phyloP scores from a whole-genome alignment of 2,113 vertebrate species.

The Myrmecobius fasciatus region DNA sequence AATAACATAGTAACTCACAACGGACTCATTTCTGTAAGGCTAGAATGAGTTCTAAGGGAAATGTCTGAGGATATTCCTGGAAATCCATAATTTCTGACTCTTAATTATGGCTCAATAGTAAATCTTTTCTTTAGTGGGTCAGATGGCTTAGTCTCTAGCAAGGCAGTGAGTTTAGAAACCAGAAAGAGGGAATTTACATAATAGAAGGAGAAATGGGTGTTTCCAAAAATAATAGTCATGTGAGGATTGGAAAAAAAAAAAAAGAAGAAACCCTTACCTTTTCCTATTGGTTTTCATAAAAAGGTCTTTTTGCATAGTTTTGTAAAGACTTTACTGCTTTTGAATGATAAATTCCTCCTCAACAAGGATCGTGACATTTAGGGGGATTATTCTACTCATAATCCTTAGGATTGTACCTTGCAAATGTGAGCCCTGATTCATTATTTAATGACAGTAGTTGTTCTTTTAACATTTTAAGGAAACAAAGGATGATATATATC shows the following conservation, averaged over 20 bases:
- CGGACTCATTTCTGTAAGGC: not conserved
- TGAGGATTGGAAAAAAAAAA: not conserved
- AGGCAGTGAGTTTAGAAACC: not conserved
- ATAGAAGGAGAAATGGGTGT: not conserved
- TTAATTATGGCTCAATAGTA: not conserved
- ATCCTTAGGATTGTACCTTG: not conserved
- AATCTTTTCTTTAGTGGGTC: not conserved
- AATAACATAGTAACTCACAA: not conserved
- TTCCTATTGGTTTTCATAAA: not conserved
- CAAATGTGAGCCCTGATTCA: not conserved
- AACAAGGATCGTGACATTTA: not conserved
- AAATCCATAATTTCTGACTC: not conserved
- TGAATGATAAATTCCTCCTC: not conserved
- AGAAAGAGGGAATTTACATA: not conserved
- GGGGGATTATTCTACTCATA: not conserved
- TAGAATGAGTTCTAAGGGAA: not conserved
- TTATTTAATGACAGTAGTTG: not conserved
- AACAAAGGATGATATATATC: not conserved
- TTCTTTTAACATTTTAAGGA: not conserved
- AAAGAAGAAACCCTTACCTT: not conserved
- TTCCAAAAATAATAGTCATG: not conserved
- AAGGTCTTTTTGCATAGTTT: not conserved
- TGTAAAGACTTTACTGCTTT: not conserved
- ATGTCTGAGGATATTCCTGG: not conserved
- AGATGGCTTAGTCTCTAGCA: not conserved